These are phyloP conservation scores for Stercorarius parasiticus DNA, from an alignment of 2,113 vertebrate species.

Conservation along the genomic window DNA sequence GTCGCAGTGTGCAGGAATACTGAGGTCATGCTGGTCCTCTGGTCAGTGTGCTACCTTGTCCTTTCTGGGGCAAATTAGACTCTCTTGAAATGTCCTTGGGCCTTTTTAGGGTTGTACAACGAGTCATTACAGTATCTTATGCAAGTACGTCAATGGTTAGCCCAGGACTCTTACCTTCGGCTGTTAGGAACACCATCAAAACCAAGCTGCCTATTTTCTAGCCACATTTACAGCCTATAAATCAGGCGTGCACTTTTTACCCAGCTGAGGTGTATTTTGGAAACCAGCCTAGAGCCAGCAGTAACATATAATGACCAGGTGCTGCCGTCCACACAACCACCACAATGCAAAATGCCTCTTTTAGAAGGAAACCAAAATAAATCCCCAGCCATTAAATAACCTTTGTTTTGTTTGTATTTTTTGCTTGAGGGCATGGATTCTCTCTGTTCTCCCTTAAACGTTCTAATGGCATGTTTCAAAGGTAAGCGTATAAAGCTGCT, in stretches of 20 bases:
- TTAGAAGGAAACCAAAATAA: neutral
- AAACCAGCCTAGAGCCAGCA: neutral
- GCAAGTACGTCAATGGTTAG: neutral
- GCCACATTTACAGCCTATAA: neutral
- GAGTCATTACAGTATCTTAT: neutral
- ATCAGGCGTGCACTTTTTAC: neutral
- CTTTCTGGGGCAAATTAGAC: neutral
- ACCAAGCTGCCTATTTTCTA: neutral
- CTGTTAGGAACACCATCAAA: neutral
- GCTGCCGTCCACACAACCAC: neutral
- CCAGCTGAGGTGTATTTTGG: constrained; percentile 8
- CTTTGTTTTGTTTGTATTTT: neutral
- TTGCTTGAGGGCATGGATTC: neutral
- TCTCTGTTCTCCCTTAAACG: neutral
- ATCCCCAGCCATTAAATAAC: neutral
- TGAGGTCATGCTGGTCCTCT: neutral
- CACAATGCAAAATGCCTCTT: neutral
- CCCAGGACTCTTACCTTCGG: neutral
- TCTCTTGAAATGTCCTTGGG: neutral
- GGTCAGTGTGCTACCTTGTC: neutral
- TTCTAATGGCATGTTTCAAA: constrained; percentile 15
- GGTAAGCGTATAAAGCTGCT: neutral
- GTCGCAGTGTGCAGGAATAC: fast-evolving
- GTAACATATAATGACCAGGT: neutral
- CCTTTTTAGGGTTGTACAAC: neutral